Evolutionary conservation across 2,888 invertebrate species (phyloP).

Genomic region (Malthinus seriepunctatus): DNA sequence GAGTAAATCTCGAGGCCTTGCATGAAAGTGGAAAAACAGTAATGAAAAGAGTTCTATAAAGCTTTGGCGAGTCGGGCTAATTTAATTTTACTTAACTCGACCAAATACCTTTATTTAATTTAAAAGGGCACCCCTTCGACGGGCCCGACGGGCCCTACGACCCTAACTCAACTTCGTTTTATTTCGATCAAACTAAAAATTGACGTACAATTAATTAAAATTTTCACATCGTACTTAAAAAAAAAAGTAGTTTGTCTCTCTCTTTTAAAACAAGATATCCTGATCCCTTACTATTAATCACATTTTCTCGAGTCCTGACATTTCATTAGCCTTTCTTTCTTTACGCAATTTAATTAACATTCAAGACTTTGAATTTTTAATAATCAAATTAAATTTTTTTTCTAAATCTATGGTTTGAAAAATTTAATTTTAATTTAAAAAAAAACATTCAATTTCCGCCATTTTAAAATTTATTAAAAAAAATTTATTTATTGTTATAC

Average conservation of each 20-base stretch:
- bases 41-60: slow-evolving; percentile 32
- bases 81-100: slow-evolving; percentile 40
- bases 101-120: slow-evolving; percentile 27
- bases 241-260: slow-evolving; percentile 22
- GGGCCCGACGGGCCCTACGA: too few species aligned
- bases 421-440: too few species aligned
- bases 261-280: slow-evolving; percentile 22
- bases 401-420: slow-evolving; percentile 20
- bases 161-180: too few species aligned
- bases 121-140: too few species aligned
- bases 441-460: slow-evolving; percentile 25
- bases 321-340: slow-evolving; percentile 55
- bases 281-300: slow-evolving; percentile 54
- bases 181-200: too few species aligned
- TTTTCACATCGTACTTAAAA: slow-evolving; percentile 22
- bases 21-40: slow-evolving; percentile 34
- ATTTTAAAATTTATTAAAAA: too few species aligned
- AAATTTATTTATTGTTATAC: too few species aligned
- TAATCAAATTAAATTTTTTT: slow-evolving; percentile 50
- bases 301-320: slow-evolving; percentile 53
- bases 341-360: slow-evolving; percentile 57
- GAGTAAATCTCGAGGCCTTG: slow-evolving; percentile 43
- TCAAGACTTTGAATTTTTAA: slow-evolving; percentile 55
- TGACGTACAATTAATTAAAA: slow-evolving; percentile 30
- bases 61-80: slow-evolving; percentile 34